A percentile compares a stretch with the other conserved stretches of the same genome.
These are phyloP conservation scores for Branchipolynoe longqiensis DNA, from an alignment of 2,888 invertebrate species.

Conservation along the genomic window DNA sequence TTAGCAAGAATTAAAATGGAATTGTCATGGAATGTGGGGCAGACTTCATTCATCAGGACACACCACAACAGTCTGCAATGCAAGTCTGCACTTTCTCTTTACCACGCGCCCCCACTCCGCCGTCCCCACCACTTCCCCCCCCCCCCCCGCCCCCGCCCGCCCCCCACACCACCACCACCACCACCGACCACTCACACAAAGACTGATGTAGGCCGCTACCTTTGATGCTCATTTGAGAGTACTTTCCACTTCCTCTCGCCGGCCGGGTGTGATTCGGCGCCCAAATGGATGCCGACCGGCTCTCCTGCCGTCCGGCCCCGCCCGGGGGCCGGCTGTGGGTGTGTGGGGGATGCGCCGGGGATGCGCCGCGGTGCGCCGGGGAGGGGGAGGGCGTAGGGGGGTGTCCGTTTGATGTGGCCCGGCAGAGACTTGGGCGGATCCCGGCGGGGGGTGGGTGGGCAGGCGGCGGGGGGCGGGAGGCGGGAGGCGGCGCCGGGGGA, in stretches of 20 bases:
- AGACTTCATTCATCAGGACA: neutral
- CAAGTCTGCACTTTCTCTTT: neutral
- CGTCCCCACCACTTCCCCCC: neutral
- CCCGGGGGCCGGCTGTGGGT: no score
- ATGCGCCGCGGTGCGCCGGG: no score
- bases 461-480: conserved; percentile 7
- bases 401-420: conserved; percentile 45
- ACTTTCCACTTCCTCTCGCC: conserved; percentile 7
- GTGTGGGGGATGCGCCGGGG: no score
- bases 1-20: no score
- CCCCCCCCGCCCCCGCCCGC: conserved; percentile 11
- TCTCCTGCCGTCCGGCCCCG: no score
- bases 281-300: conserved; percentile 47
- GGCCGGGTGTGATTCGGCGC: conserved; percentile 45
- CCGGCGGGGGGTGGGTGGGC: conserved; percentile 11
- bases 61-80: neutral
- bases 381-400: neutral
- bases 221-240: conserved; percentile 58
- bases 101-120: neutral
- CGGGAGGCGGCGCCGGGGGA: conserved; percentile 32
- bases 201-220: conserved; percentile 10
- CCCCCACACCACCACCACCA: neutral
- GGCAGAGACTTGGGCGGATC: conserved; percentile 13
- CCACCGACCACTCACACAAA: neutral
- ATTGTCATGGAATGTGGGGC: no score